Evolutionary conservation across 1,140 invertebrate genomes (phyloP), one percentile per base, ranked within the genome.

Genomic region (Hirudo medicinalis): DNA sequence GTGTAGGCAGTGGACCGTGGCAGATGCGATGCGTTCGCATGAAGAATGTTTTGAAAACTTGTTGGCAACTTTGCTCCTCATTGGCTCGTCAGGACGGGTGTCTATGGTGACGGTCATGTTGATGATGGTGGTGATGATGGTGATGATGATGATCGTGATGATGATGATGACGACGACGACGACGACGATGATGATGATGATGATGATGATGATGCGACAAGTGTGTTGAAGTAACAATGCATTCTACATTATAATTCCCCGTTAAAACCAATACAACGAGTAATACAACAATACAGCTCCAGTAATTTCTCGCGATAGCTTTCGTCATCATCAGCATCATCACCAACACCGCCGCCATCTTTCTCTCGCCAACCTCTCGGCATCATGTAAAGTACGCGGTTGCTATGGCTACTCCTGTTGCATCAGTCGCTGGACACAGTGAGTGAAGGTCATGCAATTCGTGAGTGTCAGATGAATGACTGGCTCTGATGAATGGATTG

Each of bases 21-120:
- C 19, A 63, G 57, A 63, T 63, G 29, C 17, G 57, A 63, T 32
- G 57, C 8, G 19, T 11, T 63, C 22, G 29, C 3, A 4, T 4
- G 22, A 63, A 63, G 57, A 63, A 8, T 63, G 57, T 63, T 63
- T 63, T 63, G 57, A 63, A 25, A 63, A 63, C 57, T 63, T 63
- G 57, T 63, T 63, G 57, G 22, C 29, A 32, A 22, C 29, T 22
- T 32, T 63, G 57, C 57, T 63, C 22, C 57, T 63, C 29, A 25
- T 32, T 6, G 6, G 29, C 22, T 1, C 29, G 29, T 63, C 43
- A 49, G 43, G 43, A 49, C 43, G 43, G 43, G 43, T 17, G 43
- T 49, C 43, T 17, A 15, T 17, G 15, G 15, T 49, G 43, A 49
- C 15, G 43, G 15, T 49, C 1, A 49, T 17, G 43, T 5, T 49